Base-by-base conservation (phyloP, 23 tunicate genomes). In the Clavelina lepadiformis region DNA sequence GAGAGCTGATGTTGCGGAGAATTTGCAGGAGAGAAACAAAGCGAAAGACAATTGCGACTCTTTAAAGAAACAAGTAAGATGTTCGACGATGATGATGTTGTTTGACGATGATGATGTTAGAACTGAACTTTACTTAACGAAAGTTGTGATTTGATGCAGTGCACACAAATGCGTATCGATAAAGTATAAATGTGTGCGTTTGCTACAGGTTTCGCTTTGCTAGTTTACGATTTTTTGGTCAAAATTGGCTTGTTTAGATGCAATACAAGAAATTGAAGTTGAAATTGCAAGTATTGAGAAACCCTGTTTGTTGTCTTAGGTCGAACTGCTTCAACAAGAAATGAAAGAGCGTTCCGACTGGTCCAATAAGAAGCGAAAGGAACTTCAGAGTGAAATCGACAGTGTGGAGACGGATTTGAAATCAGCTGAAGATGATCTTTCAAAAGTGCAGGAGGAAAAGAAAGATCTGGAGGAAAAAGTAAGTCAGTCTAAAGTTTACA, bases 331-430 rank as follows among this genome's bases (percentile, higher is more conserved):
- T 6, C 73, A 76, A 33, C 11, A 35, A 33, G 82, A 66, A 31
- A 31, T 76, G 66, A 65, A 65, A 33, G 73, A 76, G 31, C 82
- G 82, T 19, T 25, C 57, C 5, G 66, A 76, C 55, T 76, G 56
- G 56, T 53, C 73, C 45, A 58, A 65, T 28, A 33, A 54, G 20
- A 76, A 76, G 44, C 32, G 30, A 41, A 50, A 35, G 28, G 82
- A 65, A 35, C 38, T 66, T 31, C 38, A 76, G 37, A 24, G 30
- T 15, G 82, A 65, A 50, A 50, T 76, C 19, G 50, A 55, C 27
- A 22, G 33, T 11, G 8, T 76, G 56, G 82, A 76, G 38, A 31
- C 38, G 35, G 82, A 76, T 8, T 33, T 76, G 8, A 55, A 41
- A 28, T 29, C 67, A 1, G 15, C 31, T 8, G 93, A 76, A 57